Percentiles rank a stretch among this genome's conserved stretches.
Evolutionary conservation across 2,797 vertebrate genomes (phyloP).

Genomic region (Arnoldichthys spilopterus): DNA sequence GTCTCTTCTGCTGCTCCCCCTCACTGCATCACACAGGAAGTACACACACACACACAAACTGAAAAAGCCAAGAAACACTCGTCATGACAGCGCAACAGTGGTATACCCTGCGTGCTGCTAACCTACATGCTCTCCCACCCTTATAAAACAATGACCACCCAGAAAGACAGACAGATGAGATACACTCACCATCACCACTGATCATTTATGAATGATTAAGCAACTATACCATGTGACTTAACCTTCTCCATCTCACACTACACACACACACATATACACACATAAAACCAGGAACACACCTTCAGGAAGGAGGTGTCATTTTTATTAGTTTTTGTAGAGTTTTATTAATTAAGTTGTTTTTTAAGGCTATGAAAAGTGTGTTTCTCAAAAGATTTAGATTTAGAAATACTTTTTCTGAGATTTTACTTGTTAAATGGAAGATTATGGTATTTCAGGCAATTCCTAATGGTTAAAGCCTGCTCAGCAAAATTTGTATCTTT

Average conservation of each 20-base stretch:
- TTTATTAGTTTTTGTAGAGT: no score
- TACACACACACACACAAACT: conserved; percentile 17
- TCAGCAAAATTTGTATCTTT: no score
- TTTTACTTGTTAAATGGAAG: no score
- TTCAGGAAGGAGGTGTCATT: not conserved
- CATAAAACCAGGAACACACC: not conserved
- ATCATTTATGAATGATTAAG: not conserved
- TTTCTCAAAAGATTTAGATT: no score
- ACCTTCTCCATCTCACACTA: not conserved
- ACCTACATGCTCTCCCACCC: not conserved
- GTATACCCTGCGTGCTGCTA: not conserved
- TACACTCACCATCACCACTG: conserved; percentile 18
- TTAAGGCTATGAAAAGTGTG: no score
- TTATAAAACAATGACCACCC: conserved; percentile 32
- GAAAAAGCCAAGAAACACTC: conserved; percentile 13
- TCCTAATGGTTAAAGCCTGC: no score
- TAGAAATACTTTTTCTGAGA: no score
- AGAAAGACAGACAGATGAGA: not conserved
- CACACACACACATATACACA: conserved; percentile 3
- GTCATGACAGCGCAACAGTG: not conserved
- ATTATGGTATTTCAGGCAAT: no score
- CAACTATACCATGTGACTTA: not conserved
- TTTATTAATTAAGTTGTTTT: no score
- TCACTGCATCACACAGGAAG: conserved; percentile 37
- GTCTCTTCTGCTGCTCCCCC: conserved; percentile 32